Base-by-base conservation (phyloP, 2,113 vertebrate species). In the Poicephalus meyeri region DNA sequence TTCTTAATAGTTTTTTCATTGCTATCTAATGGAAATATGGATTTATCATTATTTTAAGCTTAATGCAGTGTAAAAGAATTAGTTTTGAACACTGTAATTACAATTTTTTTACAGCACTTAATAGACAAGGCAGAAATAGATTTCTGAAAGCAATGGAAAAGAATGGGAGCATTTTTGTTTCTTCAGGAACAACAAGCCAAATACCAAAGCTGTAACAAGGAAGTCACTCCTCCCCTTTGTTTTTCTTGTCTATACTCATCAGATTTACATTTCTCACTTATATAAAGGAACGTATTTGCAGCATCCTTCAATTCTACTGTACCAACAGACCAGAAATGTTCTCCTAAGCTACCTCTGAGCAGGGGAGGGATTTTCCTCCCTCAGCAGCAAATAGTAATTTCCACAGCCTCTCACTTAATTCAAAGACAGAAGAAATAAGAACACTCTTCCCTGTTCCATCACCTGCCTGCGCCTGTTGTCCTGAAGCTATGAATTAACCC, bases 1-100 rank as follows among this genome's bases (percentile, higher is more conserved):
- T 68, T 91, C 83, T 86, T 94, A 94, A 95, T 78, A 94, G 86
- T 58, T 89, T 93, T 96, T 97, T 93, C 86, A 95, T 91, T 94
- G 74, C 90, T 73, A 85, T 73, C 60, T 96, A 95, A 96, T 94
- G 90, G 82, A 96, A 94, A 86, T 93, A 96, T 41, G 50, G 74
- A 95, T 92, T 89, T 52, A 91, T 85, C 47, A 81, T 95, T 97
- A 95, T 80, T 97, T 95, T 91, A 95, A 88, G 74, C 50, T 80
- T 85, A 95, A 80, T 88, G 71, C 31, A 86, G 90, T 56, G 18
- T 92, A 94, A 84, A 92, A 74, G 52, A 83, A 95, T 95, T 95
- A 80, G 69, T 81, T 86, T 80, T 61, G 58, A 73, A 80, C 50
- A 56, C 47, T 86, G 73, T 64, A 95, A 97, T 97, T 91, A 93